Percentiles rank a stretch among this genome's conserved stretches.
These are phyloP conservation scores for Flexamia atlantica DNA, from an alignment of 2,888 invertebrate species.

Conservation along the genomic window DNA sequence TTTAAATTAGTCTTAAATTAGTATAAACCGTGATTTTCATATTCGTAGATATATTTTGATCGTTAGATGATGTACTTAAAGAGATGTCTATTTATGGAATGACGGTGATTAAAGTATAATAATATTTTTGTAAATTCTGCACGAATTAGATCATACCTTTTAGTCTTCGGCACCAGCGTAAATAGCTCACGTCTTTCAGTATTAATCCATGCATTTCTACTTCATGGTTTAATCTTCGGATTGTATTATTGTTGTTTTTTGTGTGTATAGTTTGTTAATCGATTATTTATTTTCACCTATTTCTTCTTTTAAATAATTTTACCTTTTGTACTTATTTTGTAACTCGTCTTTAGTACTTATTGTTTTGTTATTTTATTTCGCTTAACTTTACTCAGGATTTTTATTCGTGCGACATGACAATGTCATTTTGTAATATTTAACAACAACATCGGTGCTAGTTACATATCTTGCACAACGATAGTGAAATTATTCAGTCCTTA, in stretches of 20 bases:
- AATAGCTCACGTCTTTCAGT: slow-evolving; percentile 48
- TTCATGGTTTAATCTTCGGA: slow-evolving; percentile 39
- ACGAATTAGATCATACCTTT: background rate
- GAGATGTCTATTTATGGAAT: slow-evolving; percentile 27
- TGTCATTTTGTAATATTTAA: slow-evolving; percentile 26
- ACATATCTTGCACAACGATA: slow-evolving; percentile 45
- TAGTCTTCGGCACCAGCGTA: slow-evolving; percentile 36
- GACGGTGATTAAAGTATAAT: slow-evolving; percentile 15
- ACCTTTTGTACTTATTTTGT: slow-evolving; percentile 45
- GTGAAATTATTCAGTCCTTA: slow-evolving; percentile 49
- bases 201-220: slow-evolving; percentile 50
- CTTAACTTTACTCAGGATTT: background rate
- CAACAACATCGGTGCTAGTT: slow-evolving; percentile 35
- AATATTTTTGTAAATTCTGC: slow-evolving; percentile 51
- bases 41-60: slow-evolving; percentile 18
- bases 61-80: slow-evolving; percentile 27
- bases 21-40: background rate
- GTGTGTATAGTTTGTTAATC: slow-evolving; percentile 11
- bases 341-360: background rate
- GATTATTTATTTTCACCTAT: slow-evolving; percentile 32
- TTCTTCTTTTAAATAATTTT: background rate
- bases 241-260: slow-evolving; percentile 38
- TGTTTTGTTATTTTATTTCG: background rate
- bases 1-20: background rate
- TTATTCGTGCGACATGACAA: background rate